These are phyloP conservation scores for Mesoclemmys tuberculata DNA, from an alignment of 2,113 vertebrate genomes.

Conservation along the genomic window DNA sequence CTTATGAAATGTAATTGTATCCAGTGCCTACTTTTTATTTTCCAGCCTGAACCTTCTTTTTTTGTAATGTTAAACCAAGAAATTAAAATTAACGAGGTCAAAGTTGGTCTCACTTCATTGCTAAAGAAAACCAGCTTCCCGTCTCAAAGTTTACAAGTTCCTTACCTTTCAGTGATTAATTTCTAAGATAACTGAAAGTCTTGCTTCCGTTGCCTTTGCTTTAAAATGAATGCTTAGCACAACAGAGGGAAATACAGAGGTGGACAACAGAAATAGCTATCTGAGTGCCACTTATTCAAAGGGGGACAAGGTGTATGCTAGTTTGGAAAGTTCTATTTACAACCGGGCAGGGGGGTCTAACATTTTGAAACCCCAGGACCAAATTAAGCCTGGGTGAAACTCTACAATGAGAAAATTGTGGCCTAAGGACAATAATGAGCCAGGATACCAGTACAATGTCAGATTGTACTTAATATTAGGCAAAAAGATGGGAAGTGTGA, in stretches of 20 bases:
- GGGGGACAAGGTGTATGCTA: neutral
- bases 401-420: neutral
- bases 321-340: neutral
- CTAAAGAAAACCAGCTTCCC: neutral
- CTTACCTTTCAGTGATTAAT: neutral
- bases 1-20: slow-evolving; percentile 4
- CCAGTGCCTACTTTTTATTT: neutral
- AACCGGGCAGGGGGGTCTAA: neutral
- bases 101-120: neutral
- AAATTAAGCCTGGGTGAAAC: neutral
- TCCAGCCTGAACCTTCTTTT: neutral
- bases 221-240: neutral
- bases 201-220: neutral
- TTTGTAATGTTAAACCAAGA: neutral
- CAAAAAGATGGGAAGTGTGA: neutral
- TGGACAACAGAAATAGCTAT: neutral
- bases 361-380: neutral
- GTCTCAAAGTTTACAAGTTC: neutral
- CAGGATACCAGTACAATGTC: neutral
- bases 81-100: too few species aligned
- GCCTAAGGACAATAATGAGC: neutral
- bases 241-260: neutral
- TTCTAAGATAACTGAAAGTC: neutral
- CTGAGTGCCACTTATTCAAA: neutral
- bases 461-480: neutral